Base-by-base conservation (phyloP, 2,888 invertebrate genomes). In the Taphrorychus bicolor region DNA sequence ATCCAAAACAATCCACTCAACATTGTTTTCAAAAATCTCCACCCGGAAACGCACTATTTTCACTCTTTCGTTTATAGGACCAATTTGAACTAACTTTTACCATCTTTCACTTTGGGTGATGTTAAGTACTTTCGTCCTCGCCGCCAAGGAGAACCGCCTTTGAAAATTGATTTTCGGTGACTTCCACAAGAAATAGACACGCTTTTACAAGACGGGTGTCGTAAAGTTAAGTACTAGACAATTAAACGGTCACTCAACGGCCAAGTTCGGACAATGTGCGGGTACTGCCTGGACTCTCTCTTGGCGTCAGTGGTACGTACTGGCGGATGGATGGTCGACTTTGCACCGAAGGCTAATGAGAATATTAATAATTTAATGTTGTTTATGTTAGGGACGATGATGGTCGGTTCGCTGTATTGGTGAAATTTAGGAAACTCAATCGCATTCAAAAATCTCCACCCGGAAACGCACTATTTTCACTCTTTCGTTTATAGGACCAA, bases 21-120 rank as follows among this genome's bases (percentile, higher is more conserved):
- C 59, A 60, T 60, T 60, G 14, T 60, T 7, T n/a, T 42, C 40
- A 32, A 51, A 22, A 51, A 40, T 51, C 24, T 24, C 22, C 51
- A 9, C 59, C 17, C 14, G 7, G 42, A 18, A 48, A 16, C 22
- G 5, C 23, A 59, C 16, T 45, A 14, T 59, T 18, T 59, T 59
- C 32, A 48, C 16, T 21, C 14, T 14, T 59, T 48, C 22, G 59
- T 48, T 59, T 48, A 23, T 51, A 49, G 17, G 7, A 24, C 11
- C 18, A 24, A 24, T 32, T 49, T 11, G 21, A 59, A 40, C 4
- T 24, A 19, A 52, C 51, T 59, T 23, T 51, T 51, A 59, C 59
- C 59, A 59, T 51, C 32, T 51, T 51, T 59, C 40, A 19, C 59
- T 32, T 54, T 54, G 23, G 21, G n/a, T n/a, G n/a, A n/a, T 17